These are phyloP conservation scores for Sinosuthora webbiana DNA, from an alignment of 2,113 vertebrate species.

Conservation along the genomic window DNA sequence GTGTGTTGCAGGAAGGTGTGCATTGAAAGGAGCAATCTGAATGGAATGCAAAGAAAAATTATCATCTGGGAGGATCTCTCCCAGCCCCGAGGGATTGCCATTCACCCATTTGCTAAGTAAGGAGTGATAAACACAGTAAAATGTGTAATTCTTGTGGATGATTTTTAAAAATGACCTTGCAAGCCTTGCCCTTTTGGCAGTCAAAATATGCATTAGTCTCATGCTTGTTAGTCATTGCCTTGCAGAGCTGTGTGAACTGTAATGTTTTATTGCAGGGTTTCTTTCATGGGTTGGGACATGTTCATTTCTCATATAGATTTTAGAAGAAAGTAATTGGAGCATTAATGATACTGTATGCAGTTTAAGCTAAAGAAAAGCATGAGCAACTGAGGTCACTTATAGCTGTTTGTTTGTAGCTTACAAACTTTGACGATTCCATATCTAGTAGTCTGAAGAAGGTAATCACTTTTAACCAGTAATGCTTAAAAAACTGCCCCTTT, in stretches of 20 bases:
- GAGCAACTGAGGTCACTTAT: not conserved
- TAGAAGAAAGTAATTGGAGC: not conserved
- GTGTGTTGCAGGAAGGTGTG: conserved; percentile 76
- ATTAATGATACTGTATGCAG: not conserved
- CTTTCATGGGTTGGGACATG: not conserved
- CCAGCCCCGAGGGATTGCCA: conserved; percentile 84
- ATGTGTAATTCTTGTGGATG: not conserved
- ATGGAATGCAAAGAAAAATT: conserved; percentile 76
- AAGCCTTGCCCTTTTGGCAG: not conserved
- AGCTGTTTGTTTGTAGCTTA: too few relatives aligned
- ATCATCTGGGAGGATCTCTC: conserved; percentile 75
- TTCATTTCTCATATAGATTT: not conserved
- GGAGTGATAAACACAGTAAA: conserved; percentile 6
- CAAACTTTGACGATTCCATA: not conserved
- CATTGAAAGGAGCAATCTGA: conserved; percentile 81
- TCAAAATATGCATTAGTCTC: not conserved
- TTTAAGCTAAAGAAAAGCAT: not conserved
- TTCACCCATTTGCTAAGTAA: conserved; percentile 89
- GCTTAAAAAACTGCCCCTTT: not conserved
- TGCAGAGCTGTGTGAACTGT: not conserved
- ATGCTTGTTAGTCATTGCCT: not conserved
- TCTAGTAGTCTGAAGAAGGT: not conserved
- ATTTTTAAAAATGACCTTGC: not conserved
- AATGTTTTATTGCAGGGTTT: not conserved
- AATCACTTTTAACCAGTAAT: not conserved